Percentiles rank a stretch among this genome's conserved stretches.
These are phyloP conservation scores for Octomys mimax DNA, from an alignment of 2,797 vertebrate genomes.

Conservation along the genomic window DNA sequence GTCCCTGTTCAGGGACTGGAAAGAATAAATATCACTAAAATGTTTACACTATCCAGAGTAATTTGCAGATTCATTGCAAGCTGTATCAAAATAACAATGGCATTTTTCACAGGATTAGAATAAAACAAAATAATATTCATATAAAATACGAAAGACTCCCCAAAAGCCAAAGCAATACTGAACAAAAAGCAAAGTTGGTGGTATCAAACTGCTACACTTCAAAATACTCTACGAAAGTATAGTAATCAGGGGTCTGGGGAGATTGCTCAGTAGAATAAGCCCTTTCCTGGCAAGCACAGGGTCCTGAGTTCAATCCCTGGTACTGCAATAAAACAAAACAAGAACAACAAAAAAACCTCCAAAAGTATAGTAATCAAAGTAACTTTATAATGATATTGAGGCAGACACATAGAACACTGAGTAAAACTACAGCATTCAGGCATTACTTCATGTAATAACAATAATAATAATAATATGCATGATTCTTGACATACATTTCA, in stretches of 20 bases:
- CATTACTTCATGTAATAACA: neutral
- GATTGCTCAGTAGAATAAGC: too few relatives aligned
- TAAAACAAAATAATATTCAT: neutral
- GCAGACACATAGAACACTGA: neutral
- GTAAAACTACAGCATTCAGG: neutral
- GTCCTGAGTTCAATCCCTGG: too few relatives aligned
- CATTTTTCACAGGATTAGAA: neutral
- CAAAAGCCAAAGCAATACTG: neutral
- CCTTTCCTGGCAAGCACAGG: too few relatives aligned
- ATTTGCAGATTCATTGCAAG: neutral
- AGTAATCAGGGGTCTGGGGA: neutral
- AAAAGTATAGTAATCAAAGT: neutral
- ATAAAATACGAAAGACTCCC: neutral
- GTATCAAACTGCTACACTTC: neutral
- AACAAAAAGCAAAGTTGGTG: neutral
- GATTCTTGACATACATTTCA: neutral
- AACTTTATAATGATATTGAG: neutral
- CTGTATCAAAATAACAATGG: neutral
- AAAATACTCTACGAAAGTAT: neutral
- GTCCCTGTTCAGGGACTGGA: neutral
- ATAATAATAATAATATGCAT: neutral
- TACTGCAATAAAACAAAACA: too few relatives aligned
- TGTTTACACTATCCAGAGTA: neutral
- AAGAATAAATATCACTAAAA: neutral
- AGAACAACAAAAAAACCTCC: neutral